Evolutionary conservation across 2,113 vertebrate genomes (phyloP).

Genomic region (Cyprinodon brontotheroides): DNA sequence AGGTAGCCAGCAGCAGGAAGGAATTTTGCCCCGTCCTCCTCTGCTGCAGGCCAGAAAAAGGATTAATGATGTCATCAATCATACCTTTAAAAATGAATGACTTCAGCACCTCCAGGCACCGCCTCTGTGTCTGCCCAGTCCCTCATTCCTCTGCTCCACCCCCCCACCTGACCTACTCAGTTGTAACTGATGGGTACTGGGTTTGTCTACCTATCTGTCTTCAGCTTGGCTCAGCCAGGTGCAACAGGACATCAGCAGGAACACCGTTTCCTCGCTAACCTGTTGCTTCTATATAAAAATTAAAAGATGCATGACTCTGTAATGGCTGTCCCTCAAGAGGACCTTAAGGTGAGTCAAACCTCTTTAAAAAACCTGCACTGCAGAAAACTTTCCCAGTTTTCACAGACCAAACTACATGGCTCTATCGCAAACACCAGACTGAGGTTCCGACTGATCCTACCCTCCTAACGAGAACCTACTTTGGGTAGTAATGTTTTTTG

Average conservation of each 20-base stretch:
- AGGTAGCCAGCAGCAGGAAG: conserved; percentile 40
- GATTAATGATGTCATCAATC: conserved; percentile 75
- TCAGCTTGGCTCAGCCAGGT: conserved; percentile 42
- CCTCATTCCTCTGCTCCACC: conserved; percentile 9
- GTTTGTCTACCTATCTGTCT: conserved; percentile 50
- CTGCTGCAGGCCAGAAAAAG: conserved; percentile 60
- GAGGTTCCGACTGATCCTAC: too few species aligned
- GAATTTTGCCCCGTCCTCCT: conserved; percentile 57
- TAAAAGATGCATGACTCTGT: not conserved
- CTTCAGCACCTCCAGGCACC: conserved; percentile 63
- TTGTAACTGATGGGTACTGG: conserved; percentile 47
- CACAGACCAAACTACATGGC: not conserved
- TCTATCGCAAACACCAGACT: not conserved
- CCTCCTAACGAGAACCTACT: too few species aligned
- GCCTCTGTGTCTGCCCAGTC: conserved; percentile 36
- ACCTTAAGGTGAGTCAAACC: not conserved
- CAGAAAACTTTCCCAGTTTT: not conserved
- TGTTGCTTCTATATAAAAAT: not conserved
- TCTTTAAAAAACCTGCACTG: not conserved
- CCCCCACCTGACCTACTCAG: conserved; percentile 32
- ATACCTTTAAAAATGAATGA: conserved; percentile 73
- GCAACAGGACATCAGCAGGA: conserved; percentile 18
- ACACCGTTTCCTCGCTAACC: conserved; percentile 4
- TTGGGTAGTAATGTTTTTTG: not conserved
- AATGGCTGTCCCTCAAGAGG: not conserved